A percentile compares a stretch with the other conserved stretches of the same genome.
These are phyloP conservation scores for Drosophila pseudotalamancana DNA, from an alignment of 2,888 invertebrate genomes.

Conservation along the genomic window DNA sequence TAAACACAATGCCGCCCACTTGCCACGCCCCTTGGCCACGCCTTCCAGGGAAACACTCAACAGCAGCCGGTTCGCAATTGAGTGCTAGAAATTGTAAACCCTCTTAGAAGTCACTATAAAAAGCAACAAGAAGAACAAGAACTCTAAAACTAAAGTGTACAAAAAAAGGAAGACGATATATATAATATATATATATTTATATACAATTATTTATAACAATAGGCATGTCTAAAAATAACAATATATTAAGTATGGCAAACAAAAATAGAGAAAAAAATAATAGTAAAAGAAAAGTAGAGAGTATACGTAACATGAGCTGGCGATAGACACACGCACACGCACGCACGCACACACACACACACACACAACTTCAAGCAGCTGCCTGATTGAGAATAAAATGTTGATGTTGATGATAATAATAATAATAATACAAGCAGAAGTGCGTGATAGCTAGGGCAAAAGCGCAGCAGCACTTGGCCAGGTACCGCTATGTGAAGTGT, in stretches of 20 bases:
- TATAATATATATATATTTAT: constrained; percentile 14
- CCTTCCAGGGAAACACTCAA: constrained; percentile 15
- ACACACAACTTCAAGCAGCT: constrained; percentile 2
- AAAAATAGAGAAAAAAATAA: constrained; percentile 5
- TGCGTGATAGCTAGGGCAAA: background rate
- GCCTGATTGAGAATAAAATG: constrained; percentile 28
- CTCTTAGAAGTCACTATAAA: constrained; percentile 4
- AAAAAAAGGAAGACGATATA: constrained; percentile 10
- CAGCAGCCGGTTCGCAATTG: constrained; percentile 38
- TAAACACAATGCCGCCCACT: constrained; percentile 25
- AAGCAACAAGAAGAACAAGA: constrained; percentile 18
- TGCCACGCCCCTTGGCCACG: background rate
- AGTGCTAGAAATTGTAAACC: constrained; percentile 36
- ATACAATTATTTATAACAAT: constrained; percentile 10
- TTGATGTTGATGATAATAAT: constrained; percentile 9
- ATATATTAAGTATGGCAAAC: constrained; percentile 27
- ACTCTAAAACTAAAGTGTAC: constrained; percentile 29
- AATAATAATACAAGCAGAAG: constrained; percentile 7
- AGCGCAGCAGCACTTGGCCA: constrained; percentile 17
- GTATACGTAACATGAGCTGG: constrained; percentile 48
- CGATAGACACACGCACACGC: background rate
- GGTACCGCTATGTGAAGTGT: constrained; percentile 7
- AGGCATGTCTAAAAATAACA: constrained; percentile 38
- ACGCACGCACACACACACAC: background rate
- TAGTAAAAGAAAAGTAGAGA: constrained; percentile 23